Base-by-base conservation (phyloP, 2,797 vertebrate genomes). In the Rhinella marina region DNA sequence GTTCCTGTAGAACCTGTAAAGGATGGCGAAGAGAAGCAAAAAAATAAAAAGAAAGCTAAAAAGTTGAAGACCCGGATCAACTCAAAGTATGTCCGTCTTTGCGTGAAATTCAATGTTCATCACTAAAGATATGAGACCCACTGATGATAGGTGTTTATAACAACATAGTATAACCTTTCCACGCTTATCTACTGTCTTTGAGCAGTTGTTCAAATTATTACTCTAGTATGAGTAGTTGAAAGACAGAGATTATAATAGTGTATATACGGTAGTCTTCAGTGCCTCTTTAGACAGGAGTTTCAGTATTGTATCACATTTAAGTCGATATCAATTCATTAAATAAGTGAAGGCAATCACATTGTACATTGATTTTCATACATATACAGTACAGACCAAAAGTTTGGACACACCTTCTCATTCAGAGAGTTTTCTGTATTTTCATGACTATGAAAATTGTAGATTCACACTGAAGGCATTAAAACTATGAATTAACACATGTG, bases 51-150 rank as follows among this genome's bases (percentile, higher is more conserved):
- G 94, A 99, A 98, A 91, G 96, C 96, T 32, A 99, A 98, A 93
- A 99, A 99, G 91, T 96, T 99, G 23, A 97, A 98, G 14, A 95
- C 97, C 4, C 96, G 98, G 70, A 98, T 99, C 97, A 99, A 97
- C 92, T 97, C 96, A 92, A 98, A 97, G 98, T 99, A 95, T 72
- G 54, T 68, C 2, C 72, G 17, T 9, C 29, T 25, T 12, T 73
- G 66, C 25, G 3, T 29, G 9, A n/a, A 68, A 23, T 68, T 12
- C 17, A 57, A 11, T 17, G 6, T 29, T 57, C n/a, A 57, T 27
- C 52, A 10, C 16, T 57, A 59, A 79, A 59, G 13, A 7, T 41
- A 7, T 10, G 19, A 17, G 25, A 13, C 41, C 41, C 41, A 41
- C 41, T n/a, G n/a, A n/a, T n/a, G n/a, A n/a, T n/a, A n/a, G n/a